Evolutionary conservation across 2,113 vertebrate species (phyloP), one percentile per base, ranked within the genome.

Genomic region (Buteo buteo): DNA sequence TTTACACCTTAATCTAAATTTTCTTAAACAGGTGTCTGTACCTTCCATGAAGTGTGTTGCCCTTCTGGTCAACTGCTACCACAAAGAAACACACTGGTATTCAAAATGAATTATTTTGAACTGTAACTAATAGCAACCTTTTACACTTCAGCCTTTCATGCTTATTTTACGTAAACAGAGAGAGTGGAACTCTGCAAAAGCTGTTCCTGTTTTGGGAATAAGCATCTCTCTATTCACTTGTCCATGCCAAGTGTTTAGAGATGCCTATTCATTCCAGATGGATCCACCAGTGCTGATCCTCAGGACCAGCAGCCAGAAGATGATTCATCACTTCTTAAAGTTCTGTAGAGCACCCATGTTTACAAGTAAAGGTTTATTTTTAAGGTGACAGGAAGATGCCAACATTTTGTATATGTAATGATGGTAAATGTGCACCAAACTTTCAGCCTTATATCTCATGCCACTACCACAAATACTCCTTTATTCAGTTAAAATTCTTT

Each of bases 181-280:
- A 61, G 42, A 86, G 32, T 18, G 8, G 16, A 86, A 44, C 80
- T 59, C 42, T 78, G 14, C 79, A 90, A 57, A 88, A 90, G 32
- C 52, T 70, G 64, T 77, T 86, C 72, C 74, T 79, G 61, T 66
- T 96, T 74, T 15, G 72, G 76, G 65, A 96, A 34, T 71, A 95
- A 88, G 44, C 34, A 81, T 59, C 40, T 59, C 80, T 86, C 77
- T 86, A 59, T 22, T 16, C 58, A 64, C 45, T 74, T 55, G 57
- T 26, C 61, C 29, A 52, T 0, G 44, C 72, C 83, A 95, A 93
- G 44, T 72, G 40, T 57, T 79, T 72, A 54, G 40, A 91, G 57
- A 93, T 76, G 88, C 17, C 57, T 81, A 45, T 64, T 92, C 83
- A 82, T 86, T 94, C 88, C 96, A 96, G 91, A 92, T 89, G 86